A percentile compares a stretch with the other conserved stretches of the same genome.
Evolutionary conservation across 2,888 invertebrate species (phyloP).

Genomic region (Teleogryllus oceanicus): DNA sequence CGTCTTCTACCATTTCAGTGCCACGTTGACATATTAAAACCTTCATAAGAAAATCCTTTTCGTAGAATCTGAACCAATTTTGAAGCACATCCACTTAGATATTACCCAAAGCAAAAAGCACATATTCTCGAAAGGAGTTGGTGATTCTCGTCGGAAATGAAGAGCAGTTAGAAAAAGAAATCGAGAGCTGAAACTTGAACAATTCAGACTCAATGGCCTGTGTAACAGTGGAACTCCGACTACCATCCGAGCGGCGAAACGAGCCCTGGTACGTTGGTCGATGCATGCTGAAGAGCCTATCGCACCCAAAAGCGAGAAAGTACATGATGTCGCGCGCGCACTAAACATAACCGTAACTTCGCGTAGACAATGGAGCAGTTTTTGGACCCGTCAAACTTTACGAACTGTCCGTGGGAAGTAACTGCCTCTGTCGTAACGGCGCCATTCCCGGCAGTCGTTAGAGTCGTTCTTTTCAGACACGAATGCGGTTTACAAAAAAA

Average conservation of each 20-base stretch:
- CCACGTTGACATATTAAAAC: no score
- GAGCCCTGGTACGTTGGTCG: neutral
- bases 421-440: no score
- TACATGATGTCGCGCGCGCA: neutral
- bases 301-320: constrained; percentile 18
- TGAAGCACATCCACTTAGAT: neutral
- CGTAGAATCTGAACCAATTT: neutral
- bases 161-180: neutral
- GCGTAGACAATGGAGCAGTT: constrained; percentile 8
- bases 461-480: no score
- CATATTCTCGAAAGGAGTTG: neutral
- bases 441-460: no score
- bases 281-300: neutral
- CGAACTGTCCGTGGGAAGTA: constrained; percentile 3
- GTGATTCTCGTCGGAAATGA: neutral
- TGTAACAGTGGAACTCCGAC: neutral
- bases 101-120: neutral
- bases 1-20: no score
- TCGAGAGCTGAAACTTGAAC: neutral
- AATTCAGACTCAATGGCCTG: constrained; percentile 4
- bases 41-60: neutral
- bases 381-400: neutral
- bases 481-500: no score
- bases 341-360: constrained; percentile 7
- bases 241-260: neutral